Conservation (phyloP, 2,113 vertebrate genomes). For the Agapornis roseicollis region DNA sequence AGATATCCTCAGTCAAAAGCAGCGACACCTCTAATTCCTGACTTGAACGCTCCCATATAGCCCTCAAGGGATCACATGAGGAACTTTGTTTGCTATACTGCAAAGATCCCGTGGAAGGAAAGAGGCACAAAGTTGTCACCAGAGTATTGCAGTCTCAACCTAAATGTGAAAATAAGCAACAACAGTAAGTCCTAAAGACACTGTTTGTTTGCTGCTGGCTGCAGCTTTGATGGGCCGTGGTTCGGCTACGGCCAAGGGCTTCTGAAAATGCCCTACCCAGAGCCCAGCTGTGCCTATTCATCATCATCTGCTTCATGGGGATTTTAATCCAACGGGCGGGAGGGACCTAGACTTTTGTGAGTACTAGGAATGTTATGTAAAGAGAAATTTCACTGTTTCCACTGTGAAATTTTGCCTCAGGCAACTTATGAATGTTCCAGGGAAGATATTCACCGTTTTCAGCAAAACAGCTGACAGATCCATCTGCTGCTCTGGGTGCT, state of each 20-base stretch:
- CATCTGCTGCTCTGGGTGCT: constrained; percentile 58
- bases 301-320: constrained; percentile 57
- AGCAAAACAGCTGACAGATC: constrained; percentile 65
- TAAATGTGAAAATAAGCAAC: not conserved
- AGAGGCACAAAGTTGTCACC: not conserved
- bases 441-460: constrained; percentile 63
- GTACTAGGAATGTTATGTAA: constrained; percentile 52
- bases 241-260: not conserved
- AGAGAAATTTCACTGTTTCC: constrained; percentile 61
- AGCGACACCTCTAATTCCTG: not conserved
- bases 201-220: not conserved
- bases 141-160: not conserved
- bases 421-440: constrained; percentile 65
- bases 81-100: not conserved
- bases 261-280: not conserved
- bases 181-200: not conserved
- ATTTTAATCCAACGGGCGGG: not conserved
- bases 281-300: constrained; percentile 63
- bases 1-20: not conserved
- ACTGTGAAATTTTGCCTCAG: constrained; percentile 66
- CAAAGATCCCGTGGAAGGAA: not conserved
- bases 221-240: not conserved
- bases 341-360: not conserved
- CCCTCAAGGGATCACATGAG: rapidly evolving
- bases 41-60: not conserved